These are phyloP conservation scores for Sussaba pulchella DNA, from an alignment of 2,888 invertebrate genomes.

Conservation along the genomic window DNA sequence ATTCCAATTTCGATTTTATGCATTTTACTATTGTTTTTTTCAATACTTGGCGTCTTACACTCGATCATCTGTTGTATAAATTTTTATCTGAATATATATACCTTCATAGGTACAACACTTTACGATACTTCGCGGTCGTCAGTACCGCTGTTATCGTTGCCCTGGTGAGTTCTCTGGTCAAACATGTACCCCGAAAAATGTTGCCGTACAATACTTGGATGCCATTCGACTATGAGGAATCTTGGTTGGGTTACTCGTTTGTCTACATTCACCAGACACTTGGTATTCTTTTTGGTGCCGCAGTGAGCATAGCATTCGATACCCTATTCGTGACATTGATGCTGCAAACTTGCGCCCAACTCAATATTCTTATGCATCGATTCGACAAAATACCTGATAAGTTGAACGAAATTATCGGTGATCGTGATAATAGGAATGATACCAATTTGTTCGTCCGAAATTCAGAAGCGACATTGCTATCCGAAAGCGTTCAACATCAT, in stretches of 20 bases:
- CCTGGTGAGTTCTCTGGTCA: constrained; percentile 47
- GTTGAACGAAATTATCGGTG: constrained; percentile 28
- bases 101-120: neutral
- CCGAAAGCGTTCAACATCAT: constrained; percentile 60
- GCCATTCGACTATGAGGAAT: constrained; percentile 64
- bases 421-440: neutral
- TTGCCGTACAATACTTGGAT: constrained; percentile 69
- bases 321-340: constrained; percentile 67
- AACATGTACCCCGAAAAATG: constrained; percentile 46
- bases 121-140: neutral
- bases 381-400: constrained; percentile 57
- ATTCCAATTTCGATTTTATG: no score
- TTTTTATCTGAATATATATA: neutral
- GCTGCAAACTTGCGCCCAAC: constrained; percentile 67
- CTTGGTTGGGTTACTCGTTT: constrained; percentile 60
- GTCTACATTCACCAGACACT: constrained; percentile 57
- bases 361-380: constrained; percentile 67
- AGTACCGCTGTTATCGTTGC: neutral
- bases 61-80: neutral
- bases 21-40: no score
- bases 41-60: no score
- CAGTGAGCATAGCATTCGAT: constrained; percentile 66
- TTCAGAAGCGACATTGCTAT: constrained; percentile 41
- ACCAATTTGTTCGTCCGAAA: neutral
- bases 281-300: constrained; percentile 22